These are phyloP conservation scores for Stenodera caucasica DNA, from an alignment of 2,888 invertebrate species.

Conservation along the genomic window DNA sequence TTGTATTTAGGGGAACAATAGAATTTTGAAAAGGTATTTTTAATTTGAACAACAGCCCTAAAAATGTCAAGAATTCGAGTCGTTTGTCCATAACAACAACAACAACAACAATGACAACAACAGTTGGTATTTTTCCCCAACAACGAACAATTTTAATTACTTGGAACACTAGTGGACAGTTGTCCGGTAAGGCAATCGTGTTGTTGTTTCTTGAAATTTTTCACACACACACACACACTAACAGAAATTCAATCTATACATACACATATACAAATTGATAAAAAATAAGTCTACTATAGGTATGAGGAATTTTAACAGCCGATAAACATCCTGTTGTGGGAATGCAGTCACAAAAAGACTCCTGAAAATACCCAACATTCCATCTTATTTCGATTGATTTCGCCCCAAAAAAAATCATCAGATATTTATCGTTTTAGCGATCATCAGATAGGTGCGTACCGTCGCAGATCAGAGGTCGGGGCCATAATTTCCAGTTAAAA, in stretches of 20 bases:
- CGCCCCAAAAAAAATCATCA: not conserved
- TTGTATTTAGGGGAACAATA: not conserved
- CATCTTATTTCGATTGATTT: slow-evolving; percentile 5
- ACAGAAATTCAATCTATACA: not conserved
- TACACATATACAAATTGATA: not conserved
- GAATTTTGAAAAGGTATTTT: not conserved
- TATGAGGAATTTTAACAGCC: slow-evolving; percentile 18
- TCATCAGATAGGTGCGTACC: slow-evolving; percentile 23
- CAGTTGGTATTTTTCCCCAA: slow-evolving; percentile 6
- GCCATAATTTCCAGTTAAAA: slow-evolving; percentile 38
- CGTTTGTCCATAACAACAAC: not conserved
- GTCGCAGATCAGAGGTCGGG: slow-evolving; percentile 31
- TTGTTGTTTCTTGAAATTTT: slow-evolving; percentile 1
- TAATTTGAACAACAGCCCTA: not conserved
- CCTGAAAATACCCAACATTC: slow-evolving; percentile 10
- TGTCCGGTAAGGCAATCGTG: slow-evolving; percentile 1
- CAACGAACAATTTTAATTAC: slow-evolving; percentile 27
- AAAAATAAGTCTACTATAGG: slow-evolving; percentile 12
- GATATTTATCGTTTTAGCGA: not conserved
- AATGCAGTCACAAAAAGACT: slow-evolving; percentile 12
- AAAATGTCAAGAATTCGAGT: not conserved
- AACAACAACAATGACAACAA: not conserved
- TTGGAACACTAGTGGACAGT: slow-evolving; percentile 6
- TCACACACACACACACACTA: not conserved
- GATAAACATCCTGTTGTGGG: slow-evolving; percentile 11